phyloP scores from a whole-genome alignment of 1,140 invertebrate genomes.

The Listronotus bonariensis region DNA sequence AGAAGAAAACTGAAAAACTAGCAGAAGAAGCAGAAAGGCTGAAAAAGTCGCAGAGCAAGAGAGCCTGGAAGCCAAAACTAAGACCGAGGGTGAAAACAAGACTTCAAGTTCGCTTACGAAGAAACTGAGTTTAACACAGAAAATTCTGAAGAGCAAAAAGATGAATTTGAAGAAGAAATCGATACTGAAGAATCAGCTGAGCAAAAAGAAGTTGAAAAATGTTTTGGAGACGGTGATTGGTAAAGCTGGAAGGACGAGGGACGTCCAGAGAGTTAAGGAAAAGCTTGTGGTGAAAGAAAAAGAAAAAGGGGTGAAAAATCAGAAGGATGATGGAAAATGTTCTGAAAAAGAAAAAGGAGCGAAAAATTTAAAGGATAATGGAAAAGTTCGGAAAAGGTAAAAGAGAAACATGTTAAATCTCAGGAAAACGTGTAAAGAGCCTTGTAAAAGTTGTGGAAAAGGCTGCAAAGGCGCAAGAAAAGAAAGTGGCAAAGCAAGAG shows the following conservation, averaged over 20 bases:
- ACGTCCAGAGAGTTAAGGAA: not conserved
- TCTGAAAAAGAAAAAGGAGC: too few relatives aligned
- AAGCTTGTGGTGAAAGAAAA: not conserved
- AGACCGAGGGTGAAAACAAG: constrained; percentile 17
- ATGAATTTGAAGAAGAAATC: constrained; percentile 33
- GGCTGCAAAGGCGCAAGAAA: not conserved
- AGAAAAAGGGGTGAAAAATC: not conserved
- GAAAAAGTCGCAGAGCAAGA: constrained; percentile 21
- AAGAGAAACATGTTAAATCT: not conserved
- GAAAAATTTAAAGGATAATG: not conserved
- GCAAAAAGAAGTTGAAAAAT: constrained; percentile 31
- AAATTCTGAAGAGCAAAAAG: constrained; percentile 32
- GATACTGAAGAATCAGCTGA: constrained; percentile 19
- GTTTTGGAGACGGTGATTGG: constrained; percentile 28
- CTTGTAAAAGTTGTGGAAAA: not conserved
- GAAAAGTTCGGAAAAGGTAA: too few relatives aligned
- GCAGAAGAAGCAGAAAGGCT: constrained; percentile 37
- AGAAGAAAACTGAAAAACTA: constrained; percentile 39
- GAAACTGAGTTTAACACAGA: constrained; percentile 17
- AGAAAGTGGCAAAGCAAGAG: not conserved
- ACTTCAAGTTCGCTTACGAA: constrained; percentile 9
- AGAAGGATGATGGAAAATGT: not conserved
- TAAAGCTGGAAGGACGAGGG: not conserved
- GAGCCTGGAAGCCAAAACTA: not conserved
- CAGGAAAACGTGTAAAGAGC: constrained; percentile 1